A percentile compares a stretch with the other conserved stretches of the same genome.
These are phyloP conservation scores for Cervus canadensis DNA, from an alignment of 2,113 vertebrate genomes.

Conservation along the genomic window DNA sequence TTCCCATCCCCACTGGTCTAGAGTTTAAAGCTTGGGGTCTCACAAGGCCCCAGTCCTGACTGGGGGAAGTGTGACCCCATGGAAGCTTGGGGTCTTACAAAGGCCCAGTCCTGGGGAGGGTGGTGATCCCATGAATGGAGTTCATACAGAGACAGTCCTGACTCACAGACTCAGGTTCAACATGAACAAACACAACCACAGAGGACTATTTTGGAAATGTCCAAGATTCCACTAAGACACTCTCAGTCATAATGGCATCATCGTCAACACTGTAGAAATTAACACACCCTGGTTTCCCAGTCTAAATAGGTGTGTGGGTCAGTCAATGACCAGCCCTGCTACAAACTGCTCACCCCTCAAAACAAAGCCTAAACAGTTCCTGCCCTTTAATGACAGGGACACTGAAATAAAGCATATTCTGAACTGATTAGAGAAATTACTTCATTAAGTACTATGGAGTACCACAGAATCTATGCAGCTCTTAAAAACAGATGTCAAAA, in stretches of 20 bases:
- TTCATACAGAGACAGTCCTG: background rate
- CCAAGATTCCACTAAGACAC: background rate
- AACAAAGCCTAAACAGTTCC: fast-evolving
- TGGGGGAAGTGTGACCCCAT: background rate
- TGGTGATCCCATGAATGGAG: background rate
- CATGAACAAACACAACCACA: fast-evolving
- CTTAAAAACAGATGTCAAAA: background rate
- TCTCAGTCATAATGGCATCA: background rate
- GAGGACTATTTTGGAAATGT: background rate
- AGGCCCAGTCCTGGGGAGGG: background rate
- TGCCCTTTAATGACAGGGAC: background rate
- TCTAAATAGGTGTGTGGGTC: background rate
- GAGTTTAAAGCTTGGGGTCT: background rate
- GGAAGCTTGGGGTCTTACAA: too few species aligned
- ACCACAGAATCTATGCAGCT: fast-evolving
- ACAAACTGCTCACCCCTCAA: fast-evolving
- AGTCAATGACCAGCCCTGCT: background rate
- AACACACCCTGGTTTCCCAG: fast-evolving
- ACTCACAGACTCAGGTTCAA: background rate
- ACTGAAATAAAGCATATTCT: fast-evolving
- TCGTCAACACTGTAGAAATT: background rate
- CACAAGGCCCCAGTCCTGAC: background rate
- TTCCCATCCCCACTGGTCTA: background rate
- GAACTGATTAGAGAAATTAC: background rate
- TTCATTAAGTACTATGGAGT: fast-evolving